A percentile compares a stretch with the other conserved stretches of the same genome.
These are phyloP conservation scores for Macropus fuliginosus DNA, from an alignment of 2,797 vertebrate genomes.

Conservation along the genomic window DNA sequence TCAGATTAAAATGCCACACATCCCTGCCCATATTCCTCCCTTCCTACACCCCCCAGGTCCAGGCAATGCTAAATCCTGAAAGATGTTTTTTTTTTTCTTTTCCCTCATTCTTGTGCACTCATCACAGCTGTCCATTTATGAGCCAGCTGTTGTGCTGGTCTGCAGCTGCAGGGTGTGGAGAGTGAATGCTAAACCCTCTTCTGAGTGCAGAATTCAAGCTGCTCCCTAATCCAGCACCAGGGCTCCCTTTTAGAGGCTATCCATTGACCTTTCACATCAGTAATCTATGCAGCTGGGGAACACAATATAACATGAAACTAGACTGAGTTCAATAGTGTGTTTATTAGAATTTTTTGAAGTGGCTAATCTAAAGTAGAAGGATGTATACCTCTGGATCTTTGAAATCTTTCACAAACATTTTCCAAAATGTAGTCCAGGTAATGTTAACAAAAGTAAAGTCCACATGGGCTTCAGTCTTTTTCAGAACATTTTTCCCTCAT, in stretches of 20 bases:
- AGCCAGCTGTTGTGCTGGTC: conserved; percentile 82
- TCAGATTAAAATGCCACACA: conserved; percentile 73
- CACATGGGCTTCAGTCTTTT: background rate
- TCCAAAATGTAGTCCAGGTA: background rate
- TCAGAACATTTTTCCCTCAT: background rate
- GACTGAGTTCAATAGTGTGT: conserved; percentile 39
- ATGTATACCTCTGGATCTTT: conserved; percentile 49
- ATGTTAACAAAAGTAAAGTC: background rate
- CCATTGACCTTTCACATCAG: conserved; percentile 70
- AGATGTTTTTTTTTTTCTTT: conserved; percentile 78
- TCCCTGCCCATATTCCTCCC: conserved; percentile 32
- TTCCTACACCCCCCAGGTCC: conserved; percentile 42
- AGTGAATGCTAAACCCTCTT: conserved; percentile 81
- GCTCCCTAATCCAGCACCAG: conserved; percentile 37
- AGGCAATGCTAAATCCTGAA: conserved; percentile 75
- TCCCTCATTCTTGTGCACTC: conserved; percentile 70
- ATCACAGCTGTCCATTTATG: conserved; percentile 80
- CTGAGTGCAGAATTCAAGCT: conserved; percentile 69
- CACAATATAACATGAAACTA: conserved; percentile 50
- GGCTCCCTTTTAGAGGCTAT: conserved; percentile 71
- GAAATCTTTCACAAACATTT: background rate
- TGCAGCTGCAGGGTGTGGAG: conserved; percentile 82
- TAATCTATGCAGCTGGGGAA: conserved; percentile 72
- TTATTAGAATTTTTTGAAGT: conserved; percentile 40
- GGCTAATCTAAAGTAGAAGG: conserved; percentile 58